phyloP scores from a whole-genome alignment of 2,888 invertebrate genomes.

The Limnephilus auricula region DNA sequence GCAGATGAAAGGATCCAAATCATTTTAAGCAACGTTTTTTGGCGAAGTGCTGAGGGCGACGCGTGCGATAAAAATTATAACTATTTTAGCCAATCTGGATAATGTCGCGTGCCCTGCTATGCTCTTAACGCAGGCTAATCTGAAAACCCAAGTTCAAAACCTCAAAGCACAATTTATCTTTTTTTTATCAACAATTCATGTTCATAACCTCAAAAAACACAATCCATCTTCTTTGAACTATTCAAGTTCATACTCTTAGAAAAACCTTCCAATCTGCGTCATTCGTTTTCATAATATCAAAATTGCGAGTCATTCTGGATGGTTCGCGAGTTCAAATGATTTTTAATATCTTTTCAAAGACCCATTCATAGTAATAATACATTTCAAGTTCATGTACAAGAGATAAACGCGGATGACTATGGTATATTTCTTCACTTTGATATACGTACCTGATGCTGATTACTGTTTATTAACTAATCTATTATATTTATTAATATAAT shows the following conservation, averaged over 20 bases:
- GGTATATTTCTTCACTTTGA: not conserved
- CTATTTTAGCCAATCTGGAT: too few relatives aligned
- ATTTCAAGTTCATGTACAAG: not conserved
- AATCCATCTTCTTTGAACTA: not conserved
- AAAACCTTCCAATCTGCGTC: not conserved
- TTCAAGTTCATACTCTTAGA: not conserved
- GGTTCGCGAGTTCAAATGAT: not conserved
- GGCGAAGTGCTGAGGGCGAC: too few relatives aligned
- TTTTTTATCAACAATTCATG: not conserved
- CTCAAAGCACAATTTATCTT: too few relatives aligned
- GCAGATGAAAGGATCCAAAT: too few relatives aligned
- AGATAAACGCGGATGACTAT: not conserved
- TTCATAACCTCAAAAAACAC: not conserved
- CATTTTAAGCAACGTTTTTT: too few relatives aligned
- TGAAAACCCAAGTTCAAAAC: not conserved
- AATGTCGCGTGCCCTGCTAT: too few relatives aligned
- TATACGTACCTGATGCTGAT: not conserved
- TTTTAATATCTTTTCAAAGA: not conserved
- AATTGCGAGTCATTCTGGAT: not conserved
- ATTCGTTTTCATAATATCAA: not conserved
- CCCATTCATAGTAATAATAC: not conserved
- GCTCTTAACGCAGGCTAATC: not conserved
- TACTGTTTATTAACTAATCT: not conserved
- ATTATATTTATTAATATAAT: not conserved
- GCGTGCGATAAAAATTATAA: too few relatives aligned